Percentiles rank a stretch among this genome's conserved stretches.
These are phyloP conservation scores for Oscheius sp. DNA, from an alignment of 2,888 invertebrate species.

Conservation along the genomic window DNA sequence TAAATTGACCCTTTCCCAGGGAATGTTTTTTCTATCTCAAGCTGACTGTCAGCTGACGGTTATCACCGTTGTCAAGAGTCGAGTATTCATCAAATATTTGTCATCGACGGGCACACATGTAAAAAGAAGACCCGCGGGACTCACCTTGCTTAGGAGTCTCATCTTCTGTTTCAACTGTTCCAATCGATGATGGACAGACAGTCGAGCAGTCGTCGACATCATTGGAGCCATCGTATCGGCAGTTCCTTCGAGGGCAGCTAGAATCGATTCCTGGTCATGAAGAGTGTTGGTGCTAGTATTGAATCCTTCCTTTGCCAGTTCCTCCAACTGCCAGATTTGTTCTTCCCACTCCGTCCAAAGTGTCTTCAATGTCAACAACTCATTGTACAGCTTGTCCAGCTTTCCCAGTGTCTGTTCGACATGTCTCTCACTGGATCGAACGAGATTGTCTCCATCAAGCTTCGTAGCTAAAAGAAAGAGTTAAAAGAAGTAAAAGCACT, in stretches of 20 bases:
- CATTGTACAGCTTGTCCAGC: slow-evolving; percentile 40
- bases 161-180: slow-evolving; percentile 48
- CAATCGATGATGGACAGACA: slow-evolving; percentile 54
- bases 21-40: not conserved
- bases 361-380: slow-evolving; percentile 40
- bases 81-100: slow-evolving; percentile 24
- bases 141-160: slow-evolving; percentile 45
- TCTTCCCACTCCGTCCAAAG: slow-evolving; percentile 55
- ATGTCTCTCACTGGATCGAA: slow-evolving; percentile 18
- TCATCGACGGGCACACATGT: slow-evolving; percentile 1
- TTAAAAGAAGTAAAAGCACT: not conserved
- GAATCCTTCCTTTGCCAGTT: slow-evolving; percentile 38
- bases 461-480: slow-evolving; percentile 34
- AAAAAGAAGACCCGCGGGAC: slow-evolving; percentile 7
- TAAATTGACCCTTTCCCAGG: too few relatives aligned
- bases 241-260: slow-evolving; percentile 34
- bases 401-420: slow-evolving; percentile 36
- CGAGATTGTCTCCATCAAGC: slow-evolving; percentile 46
- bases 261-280: not conserved
- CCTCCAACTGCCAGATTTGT: slow-evolving; percentile 42
- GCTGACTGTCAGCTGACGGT: slow-evolving; percentile 21
- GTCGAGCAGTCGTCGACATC: slow-evolving; percentile 49
- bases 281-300: slow-evolving; percentile 32
- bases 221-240: slow-evolving; percentile 54
- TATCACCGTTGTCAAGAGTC: slow-evolving; percentile 14